Percentiles rank a stretch among this genome's conserved stretches.
Evolutionary conservation across 2,888 invertebrate genomes (phyloP).

Genomic region (Tinea pellionella): DNA sequence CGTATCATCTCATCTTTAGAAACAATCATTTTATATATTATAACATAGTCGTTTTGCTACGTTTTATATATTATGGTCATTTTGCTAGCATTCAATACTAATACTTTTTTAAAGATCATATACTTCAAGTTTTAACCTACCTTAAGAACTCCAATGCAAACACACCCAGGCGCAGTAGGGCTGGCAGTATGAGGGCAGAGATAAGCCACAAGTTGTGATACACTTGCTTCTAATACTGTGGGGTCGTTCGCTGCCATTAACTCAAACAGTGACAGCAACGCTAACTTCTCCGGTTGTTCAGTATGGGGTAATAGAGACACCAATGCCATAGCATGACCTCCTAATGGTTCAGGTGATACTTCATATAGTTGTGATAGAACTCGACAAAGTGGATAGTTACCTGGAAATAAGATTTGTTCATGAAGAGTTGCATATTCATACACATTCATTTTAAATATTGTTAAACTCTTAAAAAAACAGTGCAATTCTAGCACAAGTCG

Average conservation of each 20-base stretch:
- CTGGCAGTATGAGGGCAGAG: slow-evolving; percentile 59
- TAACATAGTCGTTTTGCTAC: too few relatives aligned
- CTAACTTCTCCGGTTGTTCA: slow-evolving; percentile 87
- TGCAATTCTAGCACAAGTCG: too few relatives aligned
- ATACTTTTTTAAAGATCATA: too few relatives aligned
- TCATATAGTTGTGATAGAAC: slow-evolving; percentile 92
- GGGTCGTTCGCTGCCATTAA: slow-evolving; percentile 86
- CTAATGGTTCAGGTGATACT: slow-evolving; percentile 86
- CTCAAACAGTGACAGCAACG: slow-evolving; percentile 84
- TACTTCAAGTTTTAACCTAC: not conserved
- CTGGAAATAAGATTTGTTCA: too few relatives aligned
- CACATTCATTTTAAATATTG: too few relatives aligned
- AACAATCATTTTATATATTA: too few relatives aligned
- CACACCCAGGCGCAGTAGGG: slow-evolving; percentile 50
- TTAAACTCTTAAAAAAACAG: too few relatives aligned
- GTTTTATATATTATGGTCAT: too few relatives aligned
- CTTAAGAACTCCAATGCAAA: slow-evolving; percentile 19
- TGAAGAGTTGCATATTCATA: too few relatives aligned
- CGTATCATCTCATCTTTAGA: too few relatives aligned
- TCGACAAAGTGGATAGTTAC: slow-evolving; percentile 88
- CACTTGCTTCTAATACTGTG: slow-evolving; percentile 82
- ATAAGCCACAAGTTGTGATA: slow-evolving; percentile 85
- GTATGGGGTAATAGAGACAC: slow-evolving; percentile 84
- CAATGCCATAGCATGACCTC: slow-evolving; percentile 85
- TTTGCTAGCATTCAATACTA: too few relatives aligned